Evolutionary conservation across 1,140 invertebrate species (phyloP).

Genomic region (Campodea augens): DNA sequence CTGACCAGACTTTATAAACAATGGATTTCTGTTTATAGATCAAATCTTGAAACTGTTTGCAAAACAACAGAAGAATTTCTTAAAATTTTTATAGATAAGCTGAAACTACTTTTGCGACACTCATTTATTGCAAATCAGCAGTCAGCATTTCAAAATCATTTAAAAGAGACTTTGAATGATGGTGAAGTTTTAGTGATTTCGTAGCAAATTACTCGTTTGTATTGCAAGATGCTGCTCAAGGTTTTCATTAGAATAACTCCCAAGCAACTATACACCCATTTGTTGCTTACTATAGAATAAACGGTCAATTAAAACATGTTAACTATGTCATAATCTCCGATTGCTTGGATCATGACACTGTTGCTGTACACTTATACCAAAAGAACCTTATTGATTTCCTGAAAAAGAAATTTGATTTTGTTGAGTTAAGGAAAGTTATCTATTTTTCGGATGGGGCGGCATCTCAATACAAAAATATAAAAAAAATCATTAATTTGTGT

Average conservation of each 20-base stretch:
- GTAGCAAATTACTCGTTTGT: conserved; percentile 13
- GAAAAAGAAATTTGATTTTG: not conserved
- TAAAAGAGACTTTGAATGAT: not conserved
- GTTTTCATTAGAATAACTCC: conserved; percentile 11
- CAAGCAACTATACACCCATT: conserved; percentile 16
- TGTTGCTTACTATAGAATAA: conserved; percentile 6
- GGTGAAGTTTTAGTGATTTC: conserved; percentile 11
- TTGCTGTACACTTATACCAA: not conserved
- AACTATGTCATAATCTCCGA: conserved; percentile 1
- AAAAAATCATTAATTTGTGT: conserved; percentile 16
- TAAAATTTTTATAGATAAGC: not conserved
- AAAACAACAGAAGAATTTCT: too few species aligned
- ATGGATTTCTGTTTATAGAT: too few species aligned
- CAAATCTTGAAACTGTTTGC: too few species aligned
- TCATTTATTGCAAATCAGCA: not conserved
- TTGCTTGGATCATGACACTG: not conserved
- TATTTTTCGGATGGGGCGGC: conserved; percentile 15
- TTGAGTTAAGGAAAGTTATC: conserved; percentile 10
- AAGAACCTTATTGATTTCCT: not conserved
- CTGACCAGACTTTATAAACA: too few species aligned
- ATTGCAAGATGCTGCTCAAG: conserved; percentile 12
- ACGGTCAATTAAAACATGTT: not conserved
- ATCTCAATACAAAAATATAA: conserved; percentile 17
- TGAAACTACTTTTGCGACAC: too few species aligned
- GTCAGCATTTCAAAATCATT: not conserved